These are phyloP conservation scores for Microchrysa polita DNA, from an alignment of 2,888 invertebrate genomes.

Conservation along the genomic window DNA sequence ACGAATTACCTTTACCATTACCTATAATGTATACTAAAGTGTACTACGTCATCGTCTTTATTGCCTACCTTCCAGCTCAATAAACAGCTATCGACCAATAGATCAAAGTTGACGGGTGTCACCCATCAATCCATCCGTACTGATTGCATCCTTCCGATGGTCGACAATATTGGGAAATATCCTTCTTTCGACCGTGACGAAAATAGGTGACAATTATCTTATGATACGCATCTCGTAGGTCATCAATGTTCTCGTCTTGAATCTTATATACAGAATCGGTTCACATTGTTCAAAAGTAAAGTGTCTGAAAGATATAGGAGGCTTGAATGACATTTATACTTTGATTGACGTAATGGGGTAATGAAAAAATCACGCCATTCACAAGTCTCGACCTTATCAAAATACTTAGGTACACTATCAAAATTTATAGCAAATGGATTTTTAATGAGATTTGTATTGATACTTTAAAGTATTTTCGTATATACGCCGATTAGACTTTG, in stretches of 20 bases:
- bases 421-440: constrained; percentile 31
- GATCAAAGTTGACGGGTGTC: constrained; percentile 3
- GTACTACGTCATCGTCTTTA: no score
- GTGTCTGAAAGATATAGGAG: not conserved
- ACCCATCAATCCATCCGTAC: not conserved
- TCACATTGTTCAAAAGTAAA: not conserved
- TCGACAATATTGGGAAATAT: constrained; percentile 3
- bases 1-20: no score
- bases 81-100: constrained; percentile 10
- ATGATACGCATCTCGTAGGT: constrained; percentile 11
- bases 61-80: not conserved
- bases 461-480: constrained; percentile 17
- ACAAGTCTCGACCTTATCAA: constrained; percentile 17
- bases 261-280: no score
- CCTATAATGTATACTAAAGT: no score
- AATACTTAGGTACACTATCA: constrained; percentile 6
- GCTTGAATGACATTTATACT: constrained; percentile 10
- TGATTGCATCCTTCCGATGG: constrained; percentile 39
- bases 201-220: constrained; percentile 43
- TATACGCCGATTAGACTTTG: no score
- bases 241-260: not conserved
- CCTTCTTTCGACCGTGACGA: not conserved
- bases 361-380: constrained; percentile 28
- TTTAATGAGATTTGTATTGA: constrained; percentile 44
- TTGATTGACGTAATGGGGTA: constrained; percentile 19